Conservation (phyloP, 2,113 vertebrate genomes). For the Hystrix brachyura region DNA sequence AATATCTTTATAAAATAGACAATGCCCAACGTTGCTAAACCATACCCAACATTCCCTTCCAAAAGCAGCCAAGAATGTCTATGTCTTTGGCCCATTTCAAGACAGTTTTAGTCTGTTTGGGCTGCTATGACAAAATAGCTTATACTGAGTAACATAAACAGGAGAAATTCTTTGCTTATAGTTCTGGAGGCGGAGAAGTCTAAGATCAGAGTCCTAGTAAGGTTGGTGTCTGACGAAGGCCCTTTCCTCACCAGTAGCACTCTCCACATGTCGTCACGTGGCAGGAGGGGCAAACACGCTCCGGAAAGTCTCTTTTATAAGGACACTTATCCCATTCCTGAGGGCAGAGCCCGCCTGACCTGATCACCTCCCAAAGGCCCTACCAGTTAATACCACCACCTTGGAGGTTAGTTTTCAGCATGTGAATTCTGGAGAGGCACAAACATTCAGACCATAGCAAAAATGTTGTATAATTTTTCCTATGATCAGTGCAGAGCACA, state of each 20-base stretch:
- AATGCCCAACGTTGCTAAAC: not conserved
- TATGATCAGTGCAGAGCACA: not conserved
- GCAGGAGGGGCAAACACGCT: not conserved
- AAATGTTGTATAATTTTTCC: not conserved
- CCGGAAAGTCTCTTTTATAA: not conserved
- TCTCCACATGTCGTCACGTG: not conserved
- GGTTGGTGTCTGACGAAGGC: not conserved
- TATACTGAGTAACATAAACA: not conserved
- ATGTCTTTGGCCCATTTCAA: not conserved
- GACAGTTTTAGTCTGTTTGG: not conserved
- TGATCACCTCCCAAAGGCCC: not conserved
- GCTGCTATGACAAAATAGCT: not conserved
- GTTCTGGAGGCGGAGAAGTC: not conserved
- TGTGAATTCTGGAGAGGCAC: not conserved
- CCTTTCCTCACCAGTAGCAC: not conserved
- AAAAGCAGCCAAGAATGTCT: not conserved
- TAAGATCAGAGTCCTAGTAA: not conserved
- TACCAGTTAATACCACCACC: not conserved
- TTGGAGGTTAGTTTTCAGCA: not conserved
- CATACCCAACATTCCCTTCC: not conserved
- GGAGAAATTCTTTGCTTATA: not conserved
- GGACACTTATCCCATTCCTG: not conserved
- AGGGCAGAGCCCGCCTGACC: not conserved
- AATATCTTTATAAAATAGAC: not conserved
- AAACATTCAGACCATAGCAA: not conserved